Evolutionary conservation across 2,797 vertebrate species (phyloP).

Genomic region (Pithecia hirsuta): DNA sequence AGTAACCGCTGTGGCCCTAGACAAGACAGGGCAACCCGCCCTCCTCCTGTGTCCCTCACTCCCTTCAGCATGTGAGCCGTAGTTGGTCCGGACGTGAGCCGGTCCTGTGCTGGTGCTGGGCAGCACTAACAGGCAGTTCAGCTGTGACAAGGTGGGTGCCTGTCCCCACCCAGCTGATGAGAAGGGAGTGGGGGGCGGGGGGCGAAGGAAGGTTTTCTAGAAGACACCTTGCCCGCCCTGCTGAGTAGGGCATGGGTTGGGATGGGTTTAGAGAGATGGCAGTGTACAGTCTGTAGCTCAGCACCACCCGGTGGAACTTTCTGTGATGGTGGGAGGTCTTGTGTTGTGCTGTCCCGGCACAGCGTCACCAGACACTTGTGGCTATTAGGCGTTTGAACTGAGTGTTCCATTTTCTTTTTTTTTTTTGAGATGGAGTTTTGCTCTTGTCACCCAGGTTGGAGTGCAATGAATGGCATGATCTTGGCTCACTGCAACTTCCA

Average conservation of each 20-base stretch:
- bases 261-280: not conserved
- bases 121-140: not conserved
- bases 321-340: accelerated
- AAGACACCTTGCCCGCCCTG: not conserved
- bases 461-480: not conserved
- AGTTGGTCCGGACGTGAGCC: accelerated
- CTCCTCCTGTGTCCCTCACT: not conserved
- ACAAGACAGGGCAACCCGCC: not conserved
- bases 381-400: not conserved
- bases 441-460: not conserved
- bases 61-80: accelerated
- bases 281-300: accelerated
- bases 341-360: accelerated
- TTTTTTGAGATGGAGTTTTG: not conserved
- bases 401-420: not conserved
- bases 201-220: not conserved
- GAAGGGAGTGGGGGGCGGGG: accelerated
- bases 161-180: not conserved
- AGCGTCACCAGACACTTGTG: accelerated
- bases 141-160: not conserved
- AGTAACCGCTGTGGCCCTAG: not conserved
- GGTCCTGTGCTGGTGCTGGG: not conserved
- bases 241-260: not conserved
- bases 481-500: not conserved
- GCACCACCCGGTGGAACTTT: accelerated